phyloP scores from a whole-genome alignment of 2,113 vertebrate species.

The Philantomba maxwellii region DNA sequence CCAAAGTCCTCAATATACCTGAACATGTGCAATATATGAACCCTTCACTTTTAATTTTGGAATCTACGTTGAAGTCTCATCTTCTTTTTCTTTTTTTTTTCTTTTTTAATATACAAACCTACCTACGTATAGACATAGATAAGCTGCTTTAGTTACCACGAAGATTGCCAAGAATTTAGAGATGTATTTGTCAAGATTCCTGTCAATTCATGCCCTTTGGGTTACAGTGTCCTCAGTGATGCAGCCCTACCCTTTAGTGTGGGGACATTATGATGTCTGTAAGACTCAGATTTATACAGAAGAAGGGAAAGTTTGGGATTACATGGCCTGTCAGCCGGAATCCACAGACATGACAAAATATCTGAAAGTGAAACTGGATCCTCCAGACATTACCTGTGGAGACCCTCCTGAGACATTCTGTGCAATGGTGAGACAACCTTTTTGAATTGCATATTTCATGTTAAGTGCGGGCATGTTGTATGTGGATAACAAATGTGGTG shows the following conservation, averaged over 20 bases:
- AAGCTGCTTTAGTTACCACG: slow-evolving; percentile 17
- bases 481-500: background rate
- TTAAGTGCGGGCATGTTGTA: background rate
- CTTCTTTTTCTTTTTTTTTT: background rate
- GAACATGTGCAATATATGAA: slow-evolving; percentile 66
- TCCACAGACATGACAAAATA: slow-evolving; percentile 96
- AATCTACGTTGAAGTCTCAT: slow-evolving; percentile 58
- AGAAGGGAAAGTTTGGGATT: slow-evolving; percentile 97
- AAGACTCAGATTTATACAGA: slow-evolving; percentile 96
- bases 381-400: slow-evolving; percentile 96
- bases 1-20: slow-evolving; percentile 72
- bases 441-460: background rate
- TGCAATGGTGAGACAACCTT: slow-evolving; percentile 91
- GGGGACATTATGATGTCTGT: slow-evolving; percentile 98
- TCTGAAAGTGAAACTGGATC: slow-evolving; percentile 94
- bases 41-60: slow-evolving; percentile 50
- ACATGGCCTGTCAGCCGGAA: slow-evolving; percentile 98
- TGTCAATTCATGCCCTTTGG: slow-evolving; percentile 92
- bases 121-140: background rate
- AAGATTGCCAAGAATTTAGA: slow-evolving; percentile 78
- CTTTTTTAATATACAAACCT: background rate
- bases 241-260: slow-evolving; percentile 94
- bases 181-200: slow-evolving; percentile 91
- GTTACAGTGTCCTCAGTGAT: slow-evolving; percentile 88
- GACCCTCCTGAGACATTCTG: slow-evolving; percentile 97